Percentiles rank a stretch among this genome's conserved stretches.
Evolutionary conservation across 2,888 invertebrate species (phyloP).

Genomic region (Xiphydria camelus): DNA sequence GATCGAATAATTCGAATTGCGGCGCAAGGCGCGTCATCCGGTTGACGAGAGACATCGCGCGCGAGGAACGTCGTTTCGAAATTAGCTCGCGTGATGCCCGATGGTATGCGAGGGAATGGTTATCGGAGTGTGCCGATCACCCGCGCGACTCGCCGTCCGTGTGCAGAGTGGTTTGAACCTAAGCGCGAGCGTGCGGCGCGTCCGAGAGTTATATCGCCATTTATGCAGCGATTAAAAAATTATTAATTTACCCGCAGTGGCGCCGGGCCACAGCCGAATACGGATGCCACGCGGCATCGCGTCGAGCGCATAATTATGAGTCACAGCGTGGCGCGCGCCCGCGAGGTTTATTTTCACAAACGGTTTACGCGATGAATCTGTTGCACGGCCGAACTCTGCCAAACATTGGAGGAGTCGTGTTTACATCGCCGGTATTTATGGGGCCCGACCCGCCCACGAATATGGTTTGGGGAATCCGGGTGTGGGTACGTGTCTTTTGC

Average conservation of each 20-base stretch:
- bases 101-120: too few relatives aligned
- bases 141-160: too few relatives aligned
- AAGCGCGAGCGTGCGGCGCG: not conserved
- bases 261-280: constrained; percentile 3
- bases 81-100: too few relatives aligned
- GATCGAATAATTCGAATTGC: too few relatives aligned
- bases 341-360: constrained; percentile 22
- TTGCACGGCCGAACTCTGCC: constrained; percentile 26
- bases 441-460: constrained; percentile 49
- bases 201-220: not conserved
- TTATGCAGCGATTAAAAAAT: constrained; percentile 3
- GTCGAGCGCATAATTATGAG: constrained; percentile 12
- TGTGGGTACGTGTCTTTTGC: constrained; percentile 1
- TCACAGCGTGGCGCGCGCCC: constrained; percentile 6
- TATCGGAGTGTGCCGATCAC: too few relatives aligned
- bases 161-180: too few relatives aligned
- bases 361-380: constrained; percentile 17
- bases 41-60: too few relatives aligned
- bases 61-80: too few relatives aligned
- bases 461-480: constrained; percentile 14
- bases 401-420: constrained; percentile 50
- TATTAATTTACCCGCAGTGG: constrained; percentile 7
- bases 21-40: too few relatives aligned
- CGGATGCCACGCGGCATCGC: not conserved
- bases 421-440: constrained; percentile 50